Conservation (phyloP, 1,140 invertebrate genomes). For the Hylaeus volcanicus region DNA sequence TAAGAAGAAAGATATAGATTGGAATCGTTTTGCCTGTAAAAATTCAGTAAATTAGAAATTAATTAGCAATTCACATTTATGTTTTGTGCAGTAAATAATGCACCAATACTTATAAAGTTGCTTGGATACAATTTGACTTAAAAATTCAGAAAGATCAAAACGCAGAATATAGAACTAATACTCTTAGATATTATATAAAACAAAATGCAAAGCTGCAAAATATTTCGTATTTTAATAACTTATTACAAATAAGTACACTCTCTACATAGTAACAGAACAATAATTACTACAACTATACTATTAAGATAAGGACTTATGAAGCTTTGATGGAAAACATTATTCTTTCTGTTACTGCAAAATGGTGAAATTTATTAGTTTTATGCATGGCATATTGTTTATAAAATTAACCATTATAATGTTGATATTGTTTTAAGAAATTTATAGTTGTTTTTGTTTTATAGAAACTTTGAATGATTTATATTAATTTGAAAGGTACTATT, state of each 20-base stretch:
- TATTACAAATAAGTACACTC: constrained; percentile 32
- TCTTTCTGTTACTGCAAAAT: background rate
- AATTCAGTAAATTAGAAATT: constrained; percentile 27
- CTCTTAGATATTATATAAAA: constrained; percentile 13
- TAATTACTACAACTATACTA: constrained; percentile 47
- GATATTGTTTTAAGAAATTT: constrained; percentile 37
- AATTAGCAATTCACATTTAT: constrained; percentile 39
- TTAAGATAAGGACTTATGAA: constrained; percentile 33
- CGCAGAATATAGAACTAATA: background rate
- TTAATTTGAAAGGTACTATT: constrained; percentile 23
- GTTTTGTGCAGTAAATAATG: background rate
- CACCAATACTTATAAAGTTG: constrained; percentile 1
- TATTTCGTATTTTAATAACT: constrained; percentile 45
- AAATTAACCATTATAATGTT: constrained; percentile 24
- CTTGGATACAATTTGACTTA: constrained; percentile 12
- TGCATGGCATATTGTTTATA: constrained; percentile 22
- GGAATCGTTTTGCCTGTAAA: constrained; percentile 4
- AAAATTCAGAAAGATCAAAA: constrained; percentile 31
- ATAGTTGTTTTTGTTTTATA: constrained; percentile 12
- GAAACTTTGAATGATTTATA: constrained; percentile 13
- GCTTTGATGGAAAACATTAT: background rate
- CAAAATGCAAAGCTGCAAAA: constrained; percentile 25
- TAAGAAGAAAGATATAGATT: background rate
- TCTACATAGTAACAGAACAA: constrained; percentile 44
- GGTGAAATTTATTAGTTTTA: constrained; percentile 20